phyloP scores from a whole-genome alignment of 2,113 vertebrate species.

The Cyprinodon tularosa region DNA sequence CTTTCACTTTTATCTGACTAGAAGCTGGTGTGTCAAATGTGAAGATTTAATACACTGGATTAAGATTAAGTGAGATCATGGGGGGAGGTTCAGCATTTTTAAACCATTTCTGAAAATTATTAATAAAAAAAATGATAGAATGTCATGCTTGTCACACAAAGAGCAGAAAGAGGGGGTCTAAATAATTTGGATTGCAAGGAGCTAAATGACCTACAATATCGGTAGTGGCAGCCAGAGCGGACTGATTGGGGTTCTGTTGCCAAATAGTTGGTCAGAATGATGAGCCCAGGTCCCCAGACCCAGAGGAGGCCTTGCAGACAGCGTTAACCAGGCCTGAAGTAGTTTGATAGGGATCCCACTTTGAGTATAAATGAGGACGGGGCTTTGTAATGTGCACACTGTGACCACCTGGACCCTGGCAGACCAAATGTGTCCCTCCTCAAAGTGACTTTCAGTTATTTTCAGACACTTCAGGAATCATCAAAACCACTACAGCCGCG shows the following conservation, averaged over 20 bases:
- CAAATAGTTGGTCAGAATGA: no score
- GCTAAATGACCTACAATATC: no score
- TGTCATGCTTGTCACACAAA: no score
- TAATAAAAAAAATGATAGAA: not conserved
- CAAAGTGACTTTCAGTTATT: not conserved
- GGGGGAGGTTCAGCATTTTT: not conserved
- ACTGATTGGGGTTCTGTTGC: no score
- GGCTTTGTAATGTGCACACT: not conserved
- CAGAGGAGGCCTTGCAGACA: not conserved
- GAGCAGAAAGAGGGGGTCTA: no score
- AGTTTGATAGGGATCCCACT: not conserved
- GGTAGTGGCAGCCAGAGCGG: no score
- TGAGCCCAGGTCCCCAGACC: no score
- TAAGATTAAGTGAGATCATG: slow-evolving; percentile 9
- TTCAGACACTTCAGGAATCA: not conserved
- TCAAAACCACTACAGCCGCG: no score
- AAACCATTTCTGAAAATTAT: not conserved
- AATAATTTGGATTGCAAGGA: no score
- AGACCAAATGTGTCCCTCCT: not conserved
- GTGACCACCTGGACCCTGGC: no score
- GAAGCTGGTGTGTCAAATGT: slow-evolving; percentile 19
- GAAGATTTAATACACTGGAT: slow-evolving; percentile 13
- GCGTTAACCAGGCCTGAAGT: not conserved
- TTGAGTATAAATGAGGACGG: not conserved
- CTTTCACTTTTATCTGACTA: slow-evolving; percentile 12